Conservation (phyloP, 2,797 vertebrate genomes). For the Myoxocephalus aenaeus region DNA sequence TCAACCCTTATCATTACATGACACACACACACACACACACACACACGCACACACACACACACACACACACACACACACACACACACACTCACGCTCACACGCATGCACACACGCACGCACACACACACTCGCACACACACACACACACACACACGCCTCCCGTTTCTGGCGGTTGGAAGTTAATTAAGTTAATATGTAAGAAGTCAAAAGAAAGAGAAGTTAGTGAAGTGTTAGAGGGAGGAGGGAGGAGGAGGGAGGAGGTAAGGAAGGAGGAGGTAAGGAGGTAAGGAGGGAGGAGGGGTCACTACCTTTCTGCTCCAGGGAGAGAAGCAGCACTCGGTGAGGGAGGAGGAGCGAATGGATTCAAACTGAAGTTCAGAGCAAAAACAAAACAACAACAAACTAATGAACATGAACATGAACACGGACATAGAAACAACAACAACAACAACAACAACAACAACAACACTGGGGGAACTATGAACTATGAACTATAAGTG, state of each 20-base stretch:
- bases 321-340: conserved; percentile 98
- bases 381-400: conserved; percentile 59
- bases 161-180: no score
- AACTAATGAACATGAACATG: conserved; percentile 72
- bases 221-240: conserved; percentile 19
- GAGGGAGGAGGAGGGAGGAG: no score
- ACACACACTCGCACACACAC: no score
- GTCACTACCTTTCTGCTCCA: conserved; percentile 99
- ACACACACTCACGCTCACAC: no score
- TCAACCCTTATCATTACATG: conserved; percentile 67
- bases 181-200: conserved; percentile 4
- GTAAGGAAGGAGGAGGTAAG: not conserved
- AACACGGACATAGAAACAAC: not conserved
- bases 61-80: conserved; percentile 24
- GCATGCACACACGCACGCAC: conserved; percentile 20
- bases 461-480: not conserved
- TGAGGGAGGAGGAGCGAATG: conserved; percentile 92
- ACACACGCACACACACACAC: no score
- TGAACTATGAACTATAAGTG: not conserved
- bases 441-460: not conserved
- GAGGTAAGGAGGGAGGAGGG: conserved; percentile 29
- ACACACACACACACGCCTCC: no score
- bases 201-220: conserved; percentile 24
- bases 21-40: conserved; percentile 22
- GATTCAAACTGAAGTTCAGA: conserved; percentile 93